Conservation (phyloP, 2,113 vertebrate genomes). For the Pollimyrus isidori region DNA sequence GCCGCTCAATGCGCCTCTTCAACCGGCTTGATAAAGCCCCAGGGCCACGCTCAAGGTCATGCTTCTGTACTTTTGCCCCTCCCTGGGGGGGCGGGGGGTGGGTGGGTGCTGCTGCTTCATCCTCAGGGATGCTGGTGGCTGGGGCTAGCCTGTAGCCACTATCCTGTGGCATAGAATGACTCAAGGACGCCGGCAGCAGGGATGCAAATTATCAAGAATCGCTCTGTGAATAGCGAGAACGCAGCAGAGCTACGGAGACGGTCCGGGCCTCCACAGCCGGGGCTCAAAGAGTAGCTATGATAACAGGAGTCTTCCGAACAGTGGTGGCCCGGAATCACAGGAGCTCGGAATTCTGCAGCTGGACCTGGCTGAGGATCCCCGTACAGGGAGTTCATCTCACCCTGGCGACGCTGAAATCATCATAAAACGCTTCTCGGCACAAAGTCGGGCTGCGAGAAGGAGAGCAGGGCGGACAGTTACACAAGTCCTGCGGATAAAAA, state of each 20-base stretch:
- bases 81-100: background rate
- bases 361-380: background rate
- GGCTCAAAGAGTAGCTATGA: background rate
- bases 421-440: background rate
- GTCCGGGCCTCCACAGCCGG: no score
- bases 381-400: background rate
- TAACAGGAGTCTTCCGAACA: background rate
- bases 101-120: background rate
- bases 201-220: constrained; percentile 41
- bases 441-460: background rate
- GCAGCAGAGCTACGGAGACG: background rate
- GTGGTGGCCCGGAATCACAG: background rate
- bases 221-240: constrained; percentile 50
- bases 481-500: background rate
- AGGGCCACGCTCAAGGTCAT: constrained; percentile 19
- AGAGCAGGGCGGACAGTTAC: background rate
- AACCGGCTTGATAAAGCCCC: background rate
- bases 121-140: background rate
- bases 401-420: background rate
- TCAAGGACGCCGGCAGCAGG: constrained; percentile 55
- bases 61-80: constrained; percentile 30
- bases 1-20: background rate
- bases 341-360: background rate
- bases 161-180: constrained; percentile 40
- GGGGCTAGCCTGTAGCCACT: background rate